Evolutionary conservation across 2,888 invertebrate species (phyloP).

Genomic region (Volucella inflata): DNA sequence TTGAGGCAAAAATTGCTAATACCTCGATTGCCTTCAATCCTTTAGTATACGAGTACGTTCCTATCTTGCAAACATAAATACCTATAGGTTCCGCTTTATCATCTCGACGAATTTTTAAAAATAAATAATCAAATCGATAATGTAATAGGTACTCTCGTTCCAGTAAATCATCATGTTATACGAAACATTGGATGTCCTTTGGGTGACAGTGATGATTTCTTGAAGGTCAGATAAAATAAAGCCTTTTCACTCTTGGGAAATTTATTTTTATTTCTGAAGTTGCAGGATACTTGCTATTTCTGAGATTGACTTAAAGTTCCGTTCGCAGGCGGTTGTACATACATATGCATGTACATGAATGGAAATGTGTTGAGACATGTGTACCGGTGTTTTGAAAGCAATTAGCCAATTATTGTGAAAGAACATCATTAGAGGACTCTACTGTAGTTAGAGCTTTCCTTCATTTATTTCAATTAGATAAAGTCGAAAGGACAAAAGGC

Average conservation of each 20-base stretch:
- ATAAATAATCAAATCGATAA: conserved; percentile 31
- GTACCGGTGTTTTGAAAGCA: conserved; percentile 16
- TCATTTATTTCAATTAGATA: conserved; percentile 52
- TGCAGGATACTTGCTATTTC: conserved; percentile 28
- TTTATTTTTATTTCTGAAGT: conserved; percentile 52
- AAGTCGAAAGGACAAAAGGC: conserved; percentile 18
- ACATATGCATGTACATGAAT: conserved; percentile 4
- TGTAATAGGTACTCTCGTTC: neutral
- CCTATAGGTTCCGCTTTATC: too few species aligned
- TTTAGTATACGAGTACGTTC: neutral
- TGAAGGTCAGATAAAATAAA: conserved; percentile 54
- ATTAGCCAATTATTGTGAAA: conserved; percentile 27
- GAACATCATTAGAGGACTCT: conserved; percentile 10
- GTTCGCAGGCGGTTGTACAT: neutral
- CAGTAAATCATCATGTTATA: neutral
- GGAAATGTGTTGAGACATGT: too few species aligned
- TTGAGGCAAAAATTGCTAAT: too few species aligned
- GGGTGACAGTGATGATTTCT: neutral
- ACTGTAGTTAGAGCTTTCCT: conserved; percentile 15
- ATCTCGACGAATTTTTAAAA: neutral
- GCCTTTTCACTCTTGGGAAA: conserved; percentile 41
- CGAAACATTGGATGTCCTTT: neutral
- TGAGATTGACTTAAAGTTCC: conserved; percentile 17
- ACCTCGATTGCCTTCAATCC: conserved; percentile 7
- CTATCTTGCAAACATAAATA: too few species aligned